Conservation (phyloP, 1,140 invertebrate species). For the Drosophila punjabiensis region DNA sequence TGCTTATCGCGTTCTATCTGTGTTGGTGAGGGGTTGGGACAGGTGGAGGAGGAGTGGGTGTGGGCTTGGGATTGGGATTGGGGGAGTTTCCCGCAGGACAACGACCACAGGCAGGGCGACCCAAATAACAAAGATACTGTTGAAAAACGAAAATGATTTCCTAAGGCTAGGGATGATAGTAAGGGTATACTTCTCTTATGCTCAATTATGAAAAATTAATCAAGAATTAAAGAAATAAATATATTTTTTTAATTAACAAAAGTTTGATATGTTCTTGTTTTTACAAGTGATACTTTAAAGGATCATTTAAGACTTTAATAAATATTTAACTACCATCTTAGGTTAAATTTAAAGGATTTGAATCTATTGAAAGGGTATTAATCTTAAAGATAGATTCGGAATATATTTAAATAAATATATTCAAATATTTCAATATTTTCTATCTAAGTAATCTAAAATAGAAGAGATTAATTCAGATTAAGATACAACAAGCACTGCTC, state of each 20-base stretch:
- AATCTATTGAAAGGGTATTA: neutral
- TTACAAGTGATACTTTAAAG: neutral
- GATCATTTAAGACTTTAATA: neutral
- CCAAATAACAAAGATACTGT: slow-evolving; percentile 40
- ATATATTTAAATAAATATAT: neutral
- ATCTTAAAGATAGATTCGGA: neutral
- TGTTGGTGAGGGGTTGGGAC: neutral
- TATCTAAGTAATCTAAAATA: neutral
- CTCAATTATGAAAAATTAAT: neutral
- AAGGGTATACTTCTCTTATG: neutral
- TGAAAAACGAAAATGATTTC: slow-evolving; percentile 19
- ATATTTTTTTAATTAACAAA: neutral
- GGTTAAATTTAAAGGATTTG: neutral
- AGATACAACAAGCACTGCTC: neutral
- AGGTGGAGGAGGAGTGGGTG: neutral
- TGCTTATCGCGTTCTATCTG: slow-evolving; percentile 76
- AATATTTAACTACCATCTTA: neutral
- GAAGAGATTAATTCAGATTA: neutral
- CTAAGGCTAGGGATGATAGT: neutral
- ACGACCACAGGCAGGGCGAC: slow-evolving; percentile 32
- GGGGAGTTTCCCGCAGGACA: slow-evolving; percentile 68
- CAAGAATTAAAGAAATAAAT: neutral
- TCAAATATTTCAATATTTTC: neutral
- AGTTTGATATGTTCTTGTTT: neutral
- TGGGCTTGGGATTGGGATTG: neutral